A percentile compares a stretch with the other conserved stretches of the same genome.
Evolutionary conservation across 1,140 invertebrate species (phyloP).

Genomic region (Dinoponera quadriceps): DNA sequence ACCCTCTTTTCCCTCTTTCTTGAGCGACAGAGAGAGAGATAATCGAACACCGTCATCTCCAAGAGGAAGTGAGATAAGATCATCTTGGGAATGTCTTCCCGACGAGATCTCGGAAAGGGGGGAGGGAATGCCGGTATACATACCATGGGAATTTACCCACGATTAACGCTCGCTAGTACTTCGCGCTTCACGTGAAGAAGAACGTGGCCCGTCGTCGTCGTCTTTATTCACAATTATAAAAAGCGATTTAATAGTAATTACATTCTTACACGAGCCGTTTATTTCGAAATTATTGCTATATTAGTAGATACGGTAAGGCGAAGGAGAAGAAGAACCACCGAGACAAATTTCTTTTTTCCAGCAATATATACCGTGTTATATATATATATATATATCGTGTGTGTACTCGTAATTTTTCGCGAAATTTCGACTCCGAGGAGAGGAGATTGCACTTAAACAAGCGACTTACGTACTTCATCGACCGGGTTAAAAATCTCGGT

Average conservation of each 20-base stretch:
- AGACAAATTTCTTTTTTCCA: background rate
- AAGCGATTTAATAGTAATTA: conserved; percentile 83
- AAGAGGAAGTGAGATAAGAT: conserved; percentile 84
- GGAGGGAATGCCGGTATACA: conserved; percentile 78
- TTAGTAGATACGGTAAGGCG: background rate
- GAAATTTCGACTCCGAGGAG: conserved; percentile 18
- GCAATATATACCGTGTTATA: background rate
- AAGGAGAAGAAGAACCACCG: background rate
- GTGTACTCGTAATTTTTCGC: background rate
- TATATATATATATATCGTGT: background rate
- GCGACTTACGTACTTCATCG: conserved; percentile 71
- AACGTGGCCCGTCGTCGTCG: too few species aligned
- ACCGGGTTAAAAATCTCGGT: too few species aligned
- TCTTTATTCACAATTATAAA: conserved; percentile 83
- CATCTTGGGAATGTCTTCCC: conserved; percentile 81
- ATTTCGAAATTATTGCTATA: conserved; percentile 33
- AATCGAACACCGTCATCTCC: conserved; percentile 80
- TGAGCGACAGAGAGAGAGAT: too few species aligned
- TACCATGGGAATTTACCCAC: conserved; percentile 86
- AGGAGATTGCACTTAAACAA: too few species aligned
- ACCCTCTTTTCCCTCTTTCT: conserved; percentile 43
- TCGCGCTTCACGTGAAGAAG: conserved; percentile 80
- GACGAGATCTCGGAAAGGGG: conserved; percentile 82
- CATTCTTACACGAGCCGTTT: conserved; percentile 75
- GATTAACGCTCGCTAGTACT: conserved; percentile 83